Base-by-base conservation (phyloP, 2,797 vertebrate species). In the Simalia tracyae region DNA sequence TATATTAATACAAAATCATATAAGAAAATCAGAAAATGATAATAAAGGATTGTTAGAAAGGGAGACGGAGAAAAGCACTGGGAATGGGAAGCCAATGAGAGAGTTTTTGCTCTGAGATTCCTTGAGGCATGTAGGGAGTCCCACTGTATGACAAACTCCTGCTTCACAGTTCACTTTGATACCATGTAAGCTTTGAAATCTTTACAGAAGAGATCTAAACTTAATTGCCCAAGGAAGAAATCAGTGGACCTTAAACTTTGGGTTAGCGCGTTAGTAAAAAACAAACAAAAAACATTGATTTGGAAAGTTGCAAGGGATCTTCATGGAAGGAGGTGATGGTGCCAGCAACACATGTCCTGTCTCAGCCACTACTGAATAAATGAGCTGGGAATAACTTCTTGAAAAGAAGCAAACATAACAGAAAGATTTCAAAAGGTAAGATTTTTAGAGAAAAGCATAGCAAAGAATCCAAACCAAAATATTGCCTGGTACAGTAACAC, bases 191-290 rank as follows among this genome's bases (percentile, higher is more conserved):
- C 60, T 66, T n/a, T 56, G 17, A n/a, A 84, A 64, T 84, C 72
- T 42, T 92, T 63, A 14, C 72, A 88, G 46, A 9, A 31, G 68
- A 84, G 15, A 88, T 88, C 22, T 36, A 64, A 57, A 84, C 19
- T 46, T 57, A 31, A 84, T 36, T 92, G 87, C 63, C 28, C 36
- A 63, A 84, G 86, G 88, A 24, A 64, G 31, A 84, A 64, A 63
- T 84, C 72, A 84, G 87, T 64, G 72, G 46, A 92, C 87, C 91
- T 92, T 92, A 84, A 84, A 92, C 87, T 56, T 7, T 28, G 72
- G 59, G 46, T 56, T 28, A 66, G 46, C 26, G 11, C 88, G 28
- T 36, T 88, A 72, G 36, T 84, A 36, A 3, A 46, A 31, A 57
- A 86, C 63, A 50, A 86, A 54, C 6, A 54, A 54, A 6, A 54